Evolutionary conservation across 1,140 invertebrate species (phyloP).

Genomic region (Aphelenchoides besseyi): DNA sequence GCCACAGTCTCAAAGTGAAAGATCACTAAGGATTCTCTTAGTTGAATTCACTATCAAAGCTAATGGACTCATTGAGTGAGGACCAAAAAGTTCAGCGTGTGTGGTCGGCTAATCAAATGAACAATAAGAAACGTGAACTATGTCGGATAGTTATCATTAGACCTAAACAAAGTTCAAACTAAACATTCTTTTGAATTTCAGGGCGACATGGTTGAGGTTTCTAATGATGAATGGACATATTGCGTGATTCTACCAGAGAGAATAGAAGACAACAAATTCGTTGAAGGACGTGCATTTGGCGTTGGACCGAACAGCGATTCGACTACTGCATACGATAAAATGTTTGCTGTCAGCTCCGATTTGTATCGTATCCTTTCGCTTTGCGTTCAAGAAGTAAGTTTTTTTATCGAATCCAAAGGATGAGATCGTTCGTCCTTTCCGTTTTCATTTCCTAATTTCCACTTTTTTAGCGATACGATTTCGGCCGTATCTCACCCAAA

Average conservation of each 20-base stretch:
- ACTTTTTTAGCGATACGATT: constrained; percentile 21
- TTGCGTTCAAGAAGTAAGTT: constrained; percentile 10
- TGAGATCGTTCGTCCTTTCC: neutral
- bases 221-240: constrained; percentile 8
- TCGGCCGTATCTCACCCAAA: constrained; percentile 16
- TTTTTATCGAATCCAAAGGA: neutral
- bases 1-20: too few relatives aligned
- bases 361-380: constrained; percentile 1
- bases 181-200: neutral
- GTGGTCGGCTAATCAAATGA: too few relatives aligned
- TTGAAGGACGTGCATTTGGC: constrained; percentile 13
- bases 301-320: constrained; percentile 5
- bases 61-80: too few relatives aligned
- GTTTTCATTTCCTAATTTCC: neutral
- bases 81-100: too few relatives aligned
- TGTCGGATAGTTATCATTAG: too few relatives aligned
- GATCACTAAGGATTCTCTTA: too few relatives aligned
- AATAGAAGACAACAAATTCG: constrained; percentile 14
- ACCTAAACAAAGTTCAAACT: neutral
- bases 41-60: too few relatives aligned
- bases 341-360: neutral
- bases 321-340: constrained; percentile 1
- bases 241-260: constrained; percentile 16
- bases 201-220: constrained; percentile 18
- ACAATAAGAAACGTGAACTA: too few relatives aligned